Conservation (phyloP, 1,140 invertebrate species). For the Euura saliciscinereae region DNA sequence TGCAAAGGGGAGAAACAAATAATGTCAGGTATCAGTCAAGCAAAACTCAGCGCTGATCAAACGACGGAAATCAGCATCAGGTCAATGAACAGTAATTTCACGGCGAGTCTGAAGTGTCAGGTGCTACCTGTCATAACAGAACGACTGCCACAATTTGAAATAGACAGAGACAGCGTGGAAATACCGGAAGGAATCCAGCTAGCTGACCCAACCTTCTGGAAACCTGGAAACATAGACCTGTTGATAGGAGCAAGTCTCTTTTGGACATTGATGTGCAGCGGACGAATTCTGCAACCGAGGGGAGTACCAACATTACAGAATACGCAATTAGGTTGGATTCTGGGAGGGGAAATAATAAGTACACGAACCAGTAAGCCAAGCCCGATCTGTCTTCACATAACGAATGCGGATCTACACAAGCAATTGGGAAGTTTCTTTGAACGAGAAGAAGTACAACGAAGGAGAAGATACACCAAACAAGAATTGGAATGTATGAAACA, state of each 20-base stretch:
- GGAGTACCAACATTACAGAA: constrained; percentile 18
- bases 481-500: background rate
- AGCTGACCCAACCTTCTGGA: background rate
- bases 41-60: background rate
- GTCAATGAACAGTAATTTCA: background rate
- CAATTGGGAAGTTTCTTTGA: constrained; percentile 18
- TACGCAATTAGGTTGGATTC: constrained; percentile 19
- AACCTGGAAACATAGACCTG: background rate
- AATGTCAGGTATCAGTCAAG: background rate
- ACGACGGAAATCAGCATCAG: background rate
- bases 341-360: constrained; percentile 12
- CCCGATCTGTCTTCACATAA: background rate
- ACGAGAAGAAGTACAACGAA: background rate
- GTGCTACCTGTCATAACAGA: background rate
- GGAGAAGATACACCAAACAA: background rate
- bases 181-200: background rate
- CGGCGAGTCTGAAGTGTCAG: background rate
- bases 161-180: background rate
- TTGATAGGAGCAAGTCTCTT: constrained; percentile 17
- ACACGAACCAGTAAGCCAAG: background rate
- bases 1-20: background rate
- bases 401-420: background rate
- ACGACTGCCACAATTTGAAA: background rate
- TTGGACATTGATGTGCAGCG: constrained; percentile 3
- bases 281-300: constrained; percentile 9